Base-by-base conservation (phyloP, 2,888 invertebrate genomes). In the Trachelus troglodyta region DNA sequence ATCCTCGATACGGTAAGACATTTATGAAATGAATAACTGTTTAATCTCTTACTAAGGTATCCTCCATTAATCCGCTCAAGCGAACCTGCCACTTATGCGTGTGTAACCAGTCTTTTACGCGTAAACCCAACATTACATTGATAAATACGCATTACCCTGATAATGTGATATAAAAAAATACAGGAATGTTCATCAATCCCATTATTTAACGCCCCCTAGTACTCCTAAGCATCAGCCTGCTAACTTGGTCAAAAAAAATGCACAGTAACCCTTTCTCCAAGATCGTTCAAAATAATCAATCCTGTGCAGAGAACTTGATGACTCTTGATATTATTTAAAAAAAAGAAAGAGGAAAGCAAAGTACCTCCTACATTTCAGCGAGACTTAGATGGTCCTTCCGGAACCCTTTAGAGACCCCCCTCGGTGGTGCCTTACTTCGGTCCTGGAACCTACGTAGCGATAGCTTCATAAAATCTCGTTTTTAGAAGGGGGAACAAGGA, bases 391-490 rank as follows among this genome's bases (percentile, higher is more conserved):
- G 82, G 79, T 81, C 81, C 82, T 81, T 79, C 76, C 79, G 76
- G 74, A 37, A 81, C 81, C 74, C 74, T 33, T 34, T 30, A 35
- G 30, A 35, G 30, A 33, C 74, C 74, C 35, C 33, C 74, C 82
- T 81, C 79, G 84, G 82, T 82, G 80, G 76, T 73, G 83, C 81
- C 83, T 78, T 76, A 79, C 81, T 81, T 79, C 79, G 80, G 75
- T 71, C 80, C 82, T 83, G 83, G 81, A 81, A 76, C 81, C 80
- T 76, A 80, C 81, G 81, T 83, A 81, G 74, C 34, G 80, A 83
- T 86, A 86, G 86, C 87, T 83, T 85, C 85, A 84, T 88, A 86
- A 87, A 87, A 83, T 88, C 86, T 88, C 85, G 88, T 86, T 89
- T 88, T 87, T 88, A 85, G 85, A 85, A 82, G 82, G 85, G 83